Evolutionary conservation across 2,888 invertebrate species (phyloP).

Genomic region (Chaitophorus viminalis): DNA sequence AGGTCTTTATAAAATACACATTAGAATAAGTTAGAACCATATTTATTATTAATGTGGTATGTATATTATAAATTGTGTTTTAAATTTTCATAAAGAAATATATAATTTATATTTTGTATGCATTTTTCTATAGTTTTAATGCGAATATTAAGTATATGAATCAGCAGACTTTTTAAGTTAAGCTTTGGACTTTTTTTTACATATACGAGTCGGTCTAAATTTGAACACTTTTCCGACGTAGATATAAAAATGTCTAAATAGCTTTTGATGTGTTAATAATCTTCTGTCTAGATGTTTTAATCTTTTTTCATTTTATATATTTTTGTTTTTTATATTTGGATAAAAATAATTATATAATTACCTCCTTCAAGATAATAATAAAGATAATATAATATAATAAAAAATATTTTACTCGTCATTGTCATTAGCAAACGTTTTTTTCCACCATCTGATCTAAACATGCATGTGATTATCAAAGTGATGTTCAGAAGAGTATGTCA

Average conservation of each 20-base stretch:
- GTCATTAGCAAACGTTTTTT: not conserved
- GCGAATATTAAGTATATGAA: not conserved
- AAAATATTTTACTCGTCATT: not conserved
- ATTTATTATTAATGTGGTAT: no score
- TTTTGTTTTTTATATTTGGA: not conserved
- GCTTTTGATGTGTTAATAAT: conserved; percentile 3
- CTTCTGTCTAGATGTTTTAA: not conserved
- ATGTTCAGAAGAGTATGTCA: not conserved
- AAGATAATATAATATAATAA: not conserved
- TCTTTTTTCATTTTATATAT: not conserved
- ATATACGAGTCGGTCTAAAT: not conserved
- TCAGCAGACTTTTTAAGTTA: not conserved
- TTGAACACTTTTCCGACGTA: not conserved
- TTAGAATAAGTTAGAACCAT: no score
- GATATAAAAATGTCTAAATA: not conserved
- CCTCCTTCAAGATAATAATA: not conserved
- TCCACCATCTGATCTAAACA: not conserved
- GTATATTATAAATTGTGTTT: not conserved
- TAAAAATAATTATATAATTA: not conserved
- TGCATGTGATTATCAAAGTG: no score
- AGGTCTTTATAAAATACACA: no score
- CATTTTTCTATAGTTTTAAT: not conserved
- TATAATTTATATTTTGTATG: not conserved
- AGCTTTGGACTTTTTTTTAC: not conserved
- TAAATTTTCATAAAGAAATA: not conserved